Percentiles rank a stretch among this genome's conserved stretches.
phyloP scores from a whole-genome alignment of 2,888 invertebrate genomes.

The Drosophila dives region DNA sequence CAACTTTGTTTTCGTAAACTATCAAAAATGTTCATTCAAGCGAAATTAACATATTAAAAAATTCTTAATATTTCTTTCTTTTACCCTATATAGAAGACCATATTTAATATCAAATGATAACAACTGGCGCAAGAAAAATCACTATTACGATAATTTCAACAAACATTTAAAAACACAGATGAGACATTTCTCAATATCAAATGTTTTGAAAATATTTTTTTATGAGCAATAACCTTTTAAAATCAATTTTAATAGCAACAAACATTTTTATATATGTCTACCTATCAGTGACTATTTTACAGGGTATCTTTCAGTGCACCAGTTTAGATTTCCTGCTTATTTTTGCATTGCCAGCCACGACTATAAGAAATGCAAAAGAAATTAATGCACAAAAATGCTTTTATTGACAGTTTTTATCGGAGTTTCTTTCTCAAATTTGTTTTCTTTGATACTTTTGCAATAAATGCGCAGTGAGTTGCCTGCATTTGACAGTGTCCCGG shows the following conservation, averaged over 20 bases:
- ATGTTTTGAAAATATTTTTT: neutral
- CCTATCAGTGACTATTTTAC: neutral
- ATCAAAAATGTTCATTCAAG: constrained; percentile 35
- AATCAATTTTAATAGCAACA: neutral
- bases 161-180: neutral
- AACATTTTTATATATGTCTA: neutral
- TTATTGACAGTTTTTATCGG: constrained; percentile 69
- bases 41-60: constrained; percentile 57
- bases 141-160: neutral
- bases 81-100: neutral
- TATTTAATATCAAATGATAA: neutral
- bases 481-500: constrained; percentile 56
- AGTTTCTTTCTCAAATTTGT: constrained; percentile 24
- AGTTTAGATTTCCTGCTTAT: neutral
- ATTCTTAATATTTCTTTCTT: constrained; percentile 14
- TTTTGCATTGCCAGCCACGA: constrained; percentile 23
- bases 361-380: constrained; percentile 51
- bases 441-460: constrained; percentile 48
- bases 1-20: constrained; percentile 21
- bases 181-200: too few species aligned
- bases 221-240: neutral
- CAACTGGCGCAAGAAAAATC: neutral
- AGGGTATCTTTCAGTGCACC: neutral
- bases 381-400: constrained; percentile 70
- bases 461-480: constrained; percentile 51